Conservation (phyloP, 1,140 invertebrate genomes). For the Heliothis virescens region DNA sequence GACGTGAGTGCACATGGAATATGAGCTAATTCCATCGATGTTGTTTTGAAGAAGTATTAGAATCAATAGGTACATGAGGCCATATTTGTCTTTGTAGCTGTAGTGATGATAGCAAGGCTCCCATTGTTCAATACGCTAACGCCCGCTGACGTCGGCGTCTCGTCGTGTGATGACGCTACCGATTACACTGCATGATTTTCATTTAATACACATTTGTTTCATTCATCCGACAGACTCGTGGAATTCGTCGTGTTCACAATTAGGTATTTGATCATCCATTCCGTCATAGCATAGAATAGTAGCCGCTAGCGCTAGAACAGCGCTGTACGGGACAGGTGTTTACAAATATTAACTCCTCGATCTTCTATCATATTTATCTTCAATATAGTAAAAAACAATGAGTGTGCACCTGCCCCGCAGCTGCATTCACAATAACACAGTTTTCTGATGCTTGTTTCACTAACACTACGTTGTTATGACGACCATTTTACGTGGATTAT, state of each 20-base stretch:
- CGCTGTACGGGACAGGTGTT: not conserved
- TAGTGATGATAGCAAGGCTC: slow-evolving; percentile 2
- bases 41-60: not conserved
- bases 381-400: not conserved
- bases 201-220: slow-evolving; percentile 24
- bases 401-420: not conserved
- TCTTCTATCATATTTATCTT: not conserved
- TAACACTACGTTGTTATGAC: too few relatives aligned
- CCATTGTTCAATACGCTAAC: not conserved
- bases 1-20: not conserved
- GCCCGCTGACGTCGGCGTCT: not conserved
- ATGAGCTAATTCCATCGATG: not conserved
- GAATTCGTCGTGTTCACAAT: slow-evolving; percentile 46
- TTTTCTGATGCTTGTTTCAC: not conserved
- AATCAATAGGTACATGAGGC: not conserved
- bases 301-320: slow-evolving; percentile 15
- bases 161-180: not conserved
- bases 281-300: slow-evolving; percentile 16
- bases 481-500: not conserved
- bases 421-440: not conserved
- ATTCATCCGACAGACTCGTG: slow-evolving; percentile 37
- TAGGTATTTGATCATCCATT: slow-evolving; percentile 24
- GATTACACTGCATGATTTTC: not conserved
- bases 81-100: not conserved
- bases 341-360: not conserved